Evolutionary conservation across 2,888 invertebrate genomes (phyloP), one percentile per base, ranked within the genome.

Genomic region (Creontiades dilutus): DNA sequence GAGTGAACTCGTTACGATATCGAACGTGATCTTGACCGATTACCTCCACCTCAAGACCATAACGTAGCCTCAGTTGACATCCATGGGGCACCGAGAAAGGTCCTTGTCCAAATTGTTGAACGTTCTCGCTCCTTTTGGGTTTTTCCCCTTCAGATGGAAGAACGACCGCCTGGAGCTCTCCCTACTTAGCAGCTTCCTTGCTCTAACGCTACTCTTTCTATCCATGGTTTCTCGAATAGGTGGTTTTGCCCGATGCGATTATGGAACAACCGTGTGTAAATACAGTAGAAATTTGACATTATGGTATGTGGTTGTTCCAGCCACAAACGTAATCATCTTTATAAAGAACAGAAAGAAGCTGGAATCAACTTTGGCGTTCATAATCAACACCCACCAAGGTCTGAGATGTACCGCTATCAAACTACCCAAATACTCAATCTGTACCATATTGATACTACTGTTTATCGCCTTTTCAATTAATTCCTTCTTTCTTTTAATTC

Each of bases 61-160:
- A 37, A 37, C 7, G 7, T 37, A 4, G 37, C 37, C 37, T 37
- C 7, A 4, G 7, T 37, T 37, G 3, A 37, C 37, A 37, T 37
- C 7, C 52, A 28, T 28, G 46, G 37, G 78, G 28, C 16, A 78
- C n/a, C 13, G 28, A 14, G 78, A 78, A 9, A 19, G n/a, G 9
- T 0, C 61, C n/a, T 61, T 61, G n/a, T n/a, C n/a, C 3, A 16
- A 61, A 7, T n/a, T 78, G 28, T 16, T 78, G 13, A 4, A 11
- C 27, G 12, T 46, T 27, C 28, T 47, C 11, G 37, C 48, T 16
- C n/a, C 47, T 14, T 16, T 81, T 19, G 81, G 81, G 5, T 7
- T 46, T 47, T 81, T 81, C 47, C 81, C 81, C 19, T 81, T 81
- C 46, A 81, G 13, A 23, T 81, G 81, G 81, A 81, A 81, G 23